Percentiles rank a stretch among this genome's conserved stretches.
These are phyloP conservation scores for Propithecus deckenii DNA, from an alignment of 2,797 vertebrate genomes.

Conservation along the genomic window DNA sequence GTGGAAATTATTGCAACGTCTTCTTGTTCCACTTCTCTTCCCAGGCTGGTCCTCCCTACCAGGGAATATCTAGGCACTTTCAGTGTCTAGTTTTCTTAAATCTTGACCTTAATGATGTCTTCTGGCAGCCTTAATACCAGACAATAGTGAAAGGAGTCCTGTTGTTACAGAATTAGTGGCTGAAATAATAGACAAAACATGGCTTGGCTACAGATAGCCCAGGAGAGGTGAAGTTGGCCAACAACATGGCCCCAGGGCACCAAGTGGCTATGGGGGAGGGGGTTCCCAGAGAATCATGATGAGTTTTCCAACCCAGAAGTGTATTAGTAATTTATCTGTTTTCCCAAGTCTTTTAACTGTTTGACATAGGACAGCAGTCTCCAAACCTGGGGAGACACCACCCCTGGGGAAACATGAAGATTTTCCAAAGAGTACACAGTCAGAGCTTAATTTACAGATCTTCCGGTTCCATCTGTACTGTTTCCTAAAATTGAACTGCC, in stretches of 20 bases:
- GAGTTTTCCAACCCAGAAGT: background rate
- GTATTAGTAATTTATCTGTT: background rate
- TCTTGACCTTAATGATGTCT: constrained; percentile 18
- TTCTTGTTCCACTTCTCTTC: background rate
- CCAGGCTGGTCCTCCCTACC: background rate
- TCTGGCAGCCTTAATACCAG: background rate
- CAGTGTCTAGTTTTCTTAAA: background rate
- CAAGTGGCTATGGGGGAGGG: fast-evolving
- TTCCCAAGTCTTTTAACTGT: background rate
- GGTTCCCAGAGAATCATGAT: background rate
- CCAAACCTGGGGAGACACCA: background rate
- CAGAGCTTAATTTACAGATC: background rate
- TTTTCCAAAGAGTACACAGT: background rate
- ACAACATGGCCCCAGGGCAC: background rate
- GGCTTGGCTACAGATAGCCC: background rate
- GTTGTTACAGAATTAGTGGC: constrained; percentile 21
- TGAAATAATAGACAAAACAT: background rate
- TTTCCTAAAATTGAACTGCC: background rate
- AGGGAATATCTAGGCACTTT: background rate
- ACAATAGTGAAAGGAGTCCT: constrained; percentile 46
- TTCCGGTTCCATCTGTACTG: background rate
- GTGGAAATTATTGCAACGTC: background rate
- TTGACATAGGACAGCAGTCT: background rate
- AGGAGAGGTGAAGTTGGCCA: background rate
- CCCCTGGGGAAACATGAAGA: background rate